Percentiles rank a stretch among this genome's conserved stretches.
These are phyloP conservation scores for Naja naja DNA, from an alignment of 2,113 vertebrate genomes.

Conservation along the genomic window DNA sequence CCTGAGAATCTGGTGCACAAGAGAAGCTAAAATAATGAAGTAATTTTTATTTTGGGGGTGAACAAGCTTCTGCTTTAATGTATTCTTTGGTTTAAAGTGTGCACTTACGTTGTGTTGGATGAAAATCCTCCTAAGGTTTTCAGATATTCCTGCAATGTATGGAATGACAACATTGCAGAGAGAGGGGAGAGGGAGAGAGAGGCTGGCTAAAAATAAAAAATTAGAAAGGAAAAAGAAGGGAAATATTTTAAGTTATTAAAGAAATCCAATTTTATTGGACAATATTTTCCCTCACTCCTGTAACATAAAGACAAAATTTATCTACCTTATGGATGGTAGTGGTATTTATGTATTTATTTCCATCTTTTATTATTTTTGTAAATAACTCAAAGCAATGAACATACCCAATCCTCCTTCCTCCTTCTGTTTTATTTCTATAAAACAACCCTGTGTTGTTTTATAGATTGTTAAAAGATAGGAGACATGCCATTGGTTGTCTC, in stretches of 20 bases:
- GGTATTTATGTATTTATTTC: not conserved
- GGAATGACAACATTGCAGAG: too few relatives aligned
- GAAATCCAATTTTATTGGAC: not conserved
- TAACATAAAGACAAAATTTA: not conserved
- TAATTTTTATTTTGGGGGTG: not conserved
- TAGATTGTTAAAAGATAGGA: not conserved
- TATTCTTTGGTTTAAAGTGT: too few relatives aligned
- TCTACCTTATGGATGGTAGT: not conserved
- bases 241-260: not conserved
- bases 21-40: not conserved
- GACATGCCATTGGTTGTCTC: not conserved
- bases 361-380: not conserved
- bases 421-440: not conserved
- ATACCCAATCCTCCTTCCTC: not conserved
- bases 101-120: too few relatives aligned
- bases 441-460: not conserved
- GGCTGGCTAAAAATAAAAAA: not conserved
- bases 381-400: not conserved
- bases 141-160: too few relatives aligned
- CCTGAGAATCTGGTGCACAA: not conserved
- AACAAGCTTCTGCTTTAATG: too few relatives aligned
- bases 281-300: not conserved
- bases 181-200: not conserved
- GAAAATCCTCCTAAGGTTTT: too few relatives aligned
- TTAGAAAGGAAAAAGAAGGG: not conserved